Conservation (phyloP, 2,113 vertebrate species). For the Prunella fulvescens region DNA sequence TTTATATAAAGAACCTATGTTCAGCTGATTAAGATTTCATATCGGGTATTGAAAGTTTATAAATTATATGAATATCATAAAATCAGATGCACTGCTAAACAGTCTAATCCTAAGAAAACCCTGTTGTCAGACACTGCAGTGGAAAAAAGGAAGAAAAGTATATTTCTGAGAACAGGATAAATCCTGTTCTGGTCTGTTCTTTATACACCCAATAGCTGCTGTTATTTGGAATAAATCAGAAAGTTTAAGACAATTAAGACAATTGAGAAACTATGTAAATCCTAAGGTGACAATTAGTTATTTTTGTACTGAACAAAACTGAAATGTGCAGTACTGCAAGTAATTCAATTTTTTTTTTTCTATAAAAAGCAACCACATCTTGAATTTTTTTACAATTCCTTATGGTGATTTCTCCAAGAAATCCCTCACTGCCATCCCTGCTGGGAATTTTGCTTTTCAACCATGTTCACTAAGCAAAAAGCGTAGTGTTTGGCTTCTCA, state of each 20-base stretch:
- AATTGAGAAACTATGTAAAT: background rate
- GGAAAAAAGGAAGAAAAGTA: background rate
- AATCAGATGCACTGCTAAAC: background rate
- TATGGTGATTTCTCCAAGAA: background rate
- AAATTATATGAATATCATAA: background rate
- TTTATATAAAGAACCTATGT: background rate
- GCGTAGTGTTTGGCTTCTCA: background rate
- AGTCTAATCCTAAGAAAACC: background rate
- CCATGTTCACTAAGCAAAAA: background rate
- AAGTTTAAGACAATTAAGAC: background rate
- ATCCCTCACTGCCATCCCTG: background rate
- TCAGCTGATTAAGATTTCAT: background rate
- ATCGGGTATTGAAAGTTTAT: background rate
- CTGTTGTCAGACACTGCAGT: background rate
- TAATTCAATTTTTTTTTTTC: background rate
- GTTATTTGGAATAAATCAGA: background rate
- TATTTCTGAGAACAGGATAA: background rate
- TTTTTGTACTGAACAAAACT: background rate
- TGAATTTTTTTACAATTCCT: background rate
- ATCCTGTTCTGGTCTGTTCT: background rate
- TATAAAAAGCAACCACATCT: fast-evolving
- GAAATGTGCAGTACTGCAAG: background rate
- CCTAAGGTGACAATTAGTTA: background rate
- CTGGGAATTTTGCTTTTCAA: background rate
- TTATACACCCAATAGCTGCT: background rate